A percentile compares a stretch with the other conserved stretches of the same genome.
phyloP scores from a whole-genome alignment of 2,888 invertebrate species.

The Epistrophe eligans region DNA sequence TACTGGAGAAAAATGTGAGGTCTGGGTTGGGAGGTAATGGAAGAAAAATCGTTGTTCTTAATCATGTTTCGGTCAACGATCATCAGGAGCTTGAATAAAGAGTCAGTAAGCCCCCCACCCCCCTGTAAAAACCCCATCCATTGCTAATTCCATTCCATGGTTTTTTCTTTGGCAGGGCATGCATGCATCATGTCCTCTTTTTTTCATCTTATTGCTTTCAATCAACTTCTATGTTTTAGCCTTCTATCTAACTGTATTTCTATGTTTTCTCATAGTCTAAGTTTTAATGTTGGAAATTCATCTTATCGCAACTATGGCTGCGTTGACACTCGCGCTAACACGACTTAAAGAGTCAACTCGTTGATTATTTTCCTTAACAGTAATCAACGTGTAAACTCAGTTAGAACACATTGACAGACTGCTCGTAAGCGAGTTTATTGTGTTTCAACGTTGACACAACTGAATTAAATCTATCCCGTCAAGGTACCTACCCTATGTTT shows the following conservation, averaged over 20 bases:
- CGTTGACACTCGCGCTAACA: too few species aligned
- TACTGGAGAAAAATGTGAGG: constrained; percentile 6
- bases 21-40: background rate
- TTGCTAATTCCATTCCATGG: background rate
- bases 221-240: constrained; percentile 7
- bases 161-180: constrained; percentile 22
- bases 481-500: too few species aligned
- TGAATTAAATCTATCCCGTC: too few species aligned
- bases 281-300: background rate
- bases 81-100: background rate
- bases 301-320: too few species aligned
- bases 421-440: too few species aligned
- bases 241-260: constrained; percentile 6
- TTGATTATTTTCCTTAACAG: too few species aligned
- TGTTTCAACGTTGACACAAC: too few species aligned
- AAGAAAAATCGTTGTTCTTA: constrained; percentile 19
- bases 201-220: background rate
- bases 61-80: constrained; percentile 44
- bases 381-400: too few species aligned
- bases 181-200: constrained; percentile 39
- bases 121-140: background rate
- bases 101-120: background rate
- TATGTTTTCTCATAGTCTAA: background rate
- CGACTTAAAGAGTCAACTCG: too few species aligned
- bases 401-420: too few species aligned